These are phyloP conservation scores for Stenolophus ochropezus DNA, from an alignment of 2,888 invertebrate species.

Conservation along the genomic window DNA sequence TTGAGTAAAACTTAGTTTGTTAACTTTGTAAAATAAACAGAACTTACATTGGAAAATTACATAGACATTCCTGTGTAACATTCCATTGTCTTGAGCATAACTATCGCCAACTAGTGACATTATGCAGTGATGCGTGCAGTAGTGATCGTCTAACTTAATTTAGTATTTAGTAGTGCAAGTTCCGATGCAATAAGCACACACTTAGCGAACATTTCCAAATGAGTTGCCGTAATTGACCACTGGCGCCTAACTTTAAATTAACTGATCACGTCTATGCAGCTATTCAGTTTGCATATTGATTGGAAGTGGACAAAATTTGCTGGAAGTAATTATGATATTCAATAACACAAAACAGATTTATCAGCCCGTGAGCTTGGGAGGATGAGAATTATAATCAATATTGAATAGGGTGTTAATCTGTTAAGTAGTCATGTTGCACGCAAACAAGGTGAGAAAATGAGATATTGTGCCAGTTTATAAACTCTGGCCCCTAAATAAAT, in stretches of 20 bases:
- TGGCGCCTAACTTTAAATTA: constrained; percentile 16
- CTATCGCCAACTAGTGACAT: not conserved
- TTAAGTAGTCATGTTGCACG: not conserved
- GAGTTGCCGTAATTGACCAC: constrained; percentile 36
- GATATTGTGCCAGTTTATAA: not conserved
- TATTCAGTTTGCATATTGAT: constrained; percentile 14
- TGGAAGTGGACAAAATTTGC: not conserved
- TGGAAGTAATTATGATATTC: constrained; percentile 21
- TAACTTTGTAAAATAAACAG: not conserved
- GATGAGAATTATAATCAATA: not conserved
- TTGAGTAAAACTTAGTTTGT: not conserved
- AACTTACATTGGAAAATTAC: not conserved
- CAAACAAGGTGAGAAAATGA: not conserved
- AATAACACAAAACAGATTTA: not conserved
- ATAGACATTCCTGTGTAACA: not conserved
- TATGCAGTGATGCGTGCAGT: not conserved
- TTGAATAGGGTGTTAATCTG: not conserved
- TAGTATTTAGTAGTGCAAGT: not conserved
- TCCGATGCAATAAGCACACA: constrained; percentile 3
- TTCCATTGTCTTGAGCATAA: not conserved
- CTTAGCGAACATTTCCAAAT: constrained; percentile 32
- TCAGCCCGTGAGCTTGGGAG: not conserved
- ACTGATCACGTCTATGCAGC: constrained; percentile 9
- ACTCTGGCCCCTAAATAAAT: not conserved
- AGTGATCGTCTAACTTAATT: constrained; percentile 13